Conservation (phyloP, 2,113 vertebrate species). For the Ochotona princeps region DNA sequence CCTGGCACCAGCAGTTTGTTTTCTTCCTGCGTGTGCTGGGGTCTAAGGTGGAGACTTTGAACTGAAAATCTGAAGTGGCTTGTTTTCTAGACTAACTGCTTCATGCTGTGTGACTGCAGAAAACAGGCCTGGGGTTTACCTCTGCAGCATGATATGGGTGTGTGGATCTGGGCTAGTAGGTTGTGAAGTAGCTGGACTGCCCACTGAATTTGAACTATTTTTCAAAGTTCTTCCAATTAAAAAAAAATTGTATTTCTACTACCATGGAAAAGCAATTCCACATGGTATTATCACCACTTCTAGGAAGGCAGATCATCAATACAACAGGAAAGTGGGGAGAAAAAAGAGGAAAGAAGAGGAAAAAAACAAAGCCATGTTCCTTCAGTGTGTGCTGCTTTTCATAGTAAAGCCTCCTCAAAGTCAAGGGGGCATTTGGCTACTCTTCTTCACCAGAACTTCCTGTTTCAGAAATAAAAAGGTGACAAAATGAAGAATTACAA, state of each 20-base stretch:
- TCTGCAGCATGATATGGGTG: neutral
- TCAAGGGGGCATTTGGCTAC: neutral
- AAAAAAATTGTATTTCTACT: neutral
- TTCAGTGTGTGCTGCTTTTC: neutral
- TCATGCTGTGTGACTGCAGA: neutral
- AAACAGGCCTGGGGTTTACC: neutral
- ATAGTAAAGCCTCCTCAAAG: neutral
- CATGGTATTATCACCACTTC: neutral
- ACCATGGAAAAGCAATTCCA: neutral
- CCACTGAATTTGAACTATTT: neutral
- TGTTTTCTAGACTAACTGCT: neutral
- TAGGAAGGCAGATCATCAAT: neutral
- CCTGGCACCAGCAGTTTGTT: neutral
- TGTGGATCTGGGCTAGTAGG: neutral
- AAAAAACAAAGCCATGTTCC: neutral
- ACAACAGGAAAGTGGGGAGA: too few species aligned
- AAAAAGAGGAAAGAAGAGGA: too few species aligned
- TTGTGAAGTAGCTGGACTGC: neutral
- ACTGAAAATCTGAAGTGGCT: neutral
- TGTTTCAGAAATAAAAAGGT: neutral
- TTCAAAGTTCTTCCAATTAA: conserved; percentile 3
- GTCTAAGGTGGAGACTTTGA: neutral
- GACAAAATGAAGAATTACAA: neutral
- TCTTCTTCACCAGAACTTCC: neutral
- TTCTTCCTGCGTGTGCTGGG: neutral